Conservation (phyloP, 2,888 invertebrate species). For the Julus scandinavius region DNA sequence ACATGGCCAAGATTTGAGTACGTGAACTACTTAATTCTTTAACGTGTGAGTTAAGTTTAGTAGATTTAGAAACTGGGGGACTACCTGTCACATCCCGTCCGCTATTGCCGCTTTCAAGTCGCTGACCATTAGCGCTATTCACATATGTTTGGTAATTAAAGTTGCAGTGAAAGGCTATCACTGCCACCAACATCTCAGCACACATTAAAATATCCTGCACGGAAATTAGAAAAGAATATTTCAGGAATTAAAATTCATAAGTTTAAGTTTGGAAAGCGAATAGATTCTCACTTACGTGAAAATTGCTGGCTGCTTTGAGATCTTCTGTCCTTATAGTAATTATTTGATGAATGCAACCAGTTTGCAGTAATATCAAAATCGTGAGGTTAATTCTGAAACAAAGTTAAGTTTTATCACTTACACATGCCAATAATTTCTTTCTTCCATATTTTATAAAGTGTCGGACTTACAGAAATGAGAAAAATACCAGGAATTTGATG, state of each 20-base stretch:
- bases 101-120: not conserved
- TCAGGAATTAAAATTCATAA: too few relatives aligned
- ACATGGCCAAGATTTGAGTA: not conserved
- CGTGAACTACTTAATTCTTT: not conserved
- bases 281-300: not conserved
- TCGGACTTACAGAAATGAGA: slow-evolving; percentile 93
- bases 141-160: not conserved
- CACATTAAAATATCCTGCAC: not conserved
- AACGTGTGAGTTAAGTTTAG: not conserved
- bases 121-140: not conserved
- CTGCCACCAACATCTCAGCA: not conserved
- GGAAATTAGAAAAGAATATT: not conserved
- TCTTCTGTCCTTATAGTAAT: not conserved
- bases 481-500: slow-evolving; percentile 97
- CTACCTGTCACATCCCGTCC: not conserved
- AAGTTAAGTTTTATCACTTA: not conserved
- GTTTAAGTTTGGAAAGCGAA: too few relatives aligned
- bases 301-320: not conserved
- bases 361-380: not conserved
- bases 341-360: not conserved
- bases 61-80: not conserved
- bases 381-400: not conserved
- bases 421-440: not conserved
- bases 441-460: not conserved
- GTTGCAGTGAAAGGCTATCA: not conserved